phyloP scores from a whole-genome alignment of 2,797 vertebrate species.

The Enteromius radiatus region DNA sequence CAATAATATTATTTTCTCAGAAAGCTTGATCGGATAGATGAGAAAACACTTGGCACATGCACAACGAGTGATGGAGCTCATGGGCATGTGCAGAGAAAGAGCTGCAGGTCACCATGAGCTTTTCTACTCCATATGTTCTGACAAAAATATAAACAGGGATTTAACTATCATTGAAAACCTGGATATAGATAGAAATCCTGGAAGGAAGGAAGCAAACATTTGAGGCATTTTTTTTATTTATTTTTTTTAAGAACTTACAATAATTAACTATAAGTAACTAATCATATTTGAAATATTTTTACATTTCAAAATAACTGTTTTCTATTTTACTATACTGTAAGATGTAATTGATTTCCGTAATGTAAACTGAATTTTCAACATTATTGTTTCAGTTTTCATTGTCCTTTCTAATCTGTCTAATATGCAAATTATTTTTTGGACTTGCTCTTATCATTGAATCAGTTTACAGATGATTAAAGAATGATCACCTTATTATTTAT shows the following conservation, averaged over 20 bases:
- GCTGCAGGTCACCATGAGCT: not conserved
- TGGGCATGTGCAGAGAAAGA: not conserved
- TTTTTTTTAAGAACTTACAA: not conserved
- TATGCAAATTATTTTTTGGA: not conserved
- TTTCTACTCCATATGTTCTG: not conserved
- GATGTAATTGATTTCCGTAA: not conserved
- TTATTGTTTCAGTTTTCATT: not conserved
- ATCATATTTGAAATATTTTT: not conserved
- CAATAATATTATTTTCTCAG: slow-evolving; percentile 11
- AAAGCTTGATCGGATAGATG: not conserved
- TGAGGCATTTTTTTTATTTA: too few species aligned
- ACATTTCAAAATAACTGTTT: not conserved
- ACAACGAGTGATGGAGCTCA: not conserved
- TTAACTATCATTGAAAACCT: not conserved
- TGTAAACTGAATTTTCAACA: not conserved
- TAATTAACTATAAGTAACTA: too few species aligned
- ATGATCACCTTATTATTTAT: too few species aligned
- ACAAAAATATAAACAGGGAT: slow-evolving; percentile 5
- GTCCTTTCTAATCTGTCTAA: not conserved
- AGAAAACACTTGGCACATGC: not conserved
- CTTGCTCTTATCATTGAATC: not conserved
- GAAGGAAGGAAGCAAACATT: not conserved
- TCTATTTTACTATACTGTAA: not conserved
- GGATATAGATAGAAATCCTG: not conserved
- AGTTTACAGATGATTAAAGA: not conserved